Conservation (phyloP, 2,113 vertebrate genomes). For the Mus spicilegus region DNA sequence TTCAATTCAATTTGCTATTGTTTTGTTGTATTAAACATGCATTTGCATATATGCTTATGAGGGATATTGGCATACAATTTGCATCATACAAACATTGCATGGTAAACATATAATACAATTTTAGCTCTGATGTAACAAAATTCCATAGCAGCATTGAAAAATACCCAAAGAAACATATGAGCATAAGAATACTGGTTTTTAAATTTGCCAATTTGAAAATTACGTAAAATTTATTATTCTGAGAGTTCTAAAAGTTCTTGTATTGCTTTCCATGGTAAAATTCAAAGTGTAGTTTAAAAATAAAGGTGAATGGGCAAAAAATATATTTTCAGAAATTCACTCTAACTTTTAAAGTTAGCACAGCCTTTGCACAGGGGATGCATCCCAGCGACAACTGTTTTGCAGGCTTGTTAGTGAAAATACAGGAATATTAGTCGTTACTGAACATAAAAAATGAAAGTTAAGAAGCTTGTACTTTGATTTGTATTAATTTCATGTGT, state of each 20-base stretch:
- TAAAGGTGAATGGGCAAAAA: not conserved
- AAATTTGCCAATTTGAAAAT: constrained; percentile 32
- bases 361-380: constrained; percentile 37
- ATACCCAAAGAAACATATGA: not conserved
- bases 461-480: constrained; percentile 68
- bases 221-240: not conserved
- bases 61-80: not conserved
- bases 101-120: not conserved
- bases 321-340: not conserved
- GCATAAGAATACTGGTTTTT: not conserved
- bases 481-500: constrained; percentile 79
- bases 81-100: not conserved
- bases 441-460: constrained; percentile 62
- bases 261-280: not conserved
- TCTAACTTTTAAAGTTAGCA: not conserved
- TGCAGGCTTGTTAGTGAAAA: constrained; percentile 64
- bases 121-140: not conserved
- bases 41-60: not conserved
- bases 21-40: not conserved
- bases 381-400: constrained; percentile 45
- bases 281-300: constrained; percentile 43
- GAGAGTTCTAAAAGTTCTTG: not conserved
- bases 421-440: constrained; percentile 67
- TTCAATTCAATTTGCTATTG: not conserved
- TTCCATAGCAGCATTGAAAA: not conserved